Conservation (phyloP, 1,140 invertebrate species). For the Aphelinus certus region DNA sequence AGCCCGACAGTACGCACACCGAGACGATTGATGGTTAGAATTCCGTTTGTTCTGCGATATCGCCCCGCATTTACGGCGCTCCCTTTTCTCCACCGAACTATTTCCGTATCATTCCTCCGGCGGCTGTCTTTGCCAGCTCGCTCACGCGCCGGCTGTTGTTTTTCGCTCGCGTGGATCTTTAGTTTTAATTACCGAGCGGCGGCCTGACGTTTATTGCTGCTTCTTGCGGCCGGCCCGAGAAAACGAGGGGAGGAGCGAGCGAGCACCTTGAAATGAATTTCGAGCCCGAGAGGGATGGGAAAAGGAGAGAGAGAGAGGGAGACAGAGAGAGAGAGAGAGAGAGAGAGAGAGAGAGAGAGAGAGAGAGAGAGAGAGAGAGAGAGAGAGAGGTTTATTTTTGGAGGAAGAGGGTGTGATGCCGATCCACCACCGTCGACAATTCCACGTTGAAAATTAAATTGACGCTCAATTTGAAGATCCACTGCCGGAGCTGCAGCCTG, state of each 20-base stretch:
- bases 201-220: slow-evolving; percentile 64
- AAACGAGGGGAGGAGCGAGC: slow-evolving; percentile 38
- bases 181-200: slow-evolving; percentile 63
- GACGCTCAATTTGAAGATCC: slow-evolving; percentile 8
- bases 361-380: slow-evolving; percentile 1
- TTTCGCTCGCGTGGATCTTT: slow-evolving; percentile 61
- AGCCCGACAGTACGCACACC: too few species aligned
- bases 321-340: background rate
- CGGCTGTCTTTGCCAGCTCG: background rate
- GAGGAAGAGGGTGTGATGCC: too few species aligned
- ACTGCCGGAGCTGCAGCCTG: background rate
- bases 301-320: background rate
- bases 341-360: background rate
- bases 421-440: background rate
- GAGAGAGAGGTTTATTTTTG: slow-evolving; percentile 13
- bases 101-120: slow-evolving; percentile 15
- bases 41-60: too few species aligned
- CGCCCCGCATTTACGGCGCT: too few species aligned
- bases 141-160: slow-evolving; percentile 53
- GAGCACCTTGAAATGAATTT: slow-evolving; percentile 43
- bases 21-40: too few species aligned
- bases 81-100: slow-evolving; percentile 5
- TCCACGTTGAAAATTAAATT: slow-evolving; percentile 32
- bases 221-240: slow-evolving; percentile 53
- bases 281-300: slow-evolving; percentile 5